phyloP scores from a whole-genome alignment of 64 coral and sea anemone genomes.

The Cladopsammia gracilis region DNA sequence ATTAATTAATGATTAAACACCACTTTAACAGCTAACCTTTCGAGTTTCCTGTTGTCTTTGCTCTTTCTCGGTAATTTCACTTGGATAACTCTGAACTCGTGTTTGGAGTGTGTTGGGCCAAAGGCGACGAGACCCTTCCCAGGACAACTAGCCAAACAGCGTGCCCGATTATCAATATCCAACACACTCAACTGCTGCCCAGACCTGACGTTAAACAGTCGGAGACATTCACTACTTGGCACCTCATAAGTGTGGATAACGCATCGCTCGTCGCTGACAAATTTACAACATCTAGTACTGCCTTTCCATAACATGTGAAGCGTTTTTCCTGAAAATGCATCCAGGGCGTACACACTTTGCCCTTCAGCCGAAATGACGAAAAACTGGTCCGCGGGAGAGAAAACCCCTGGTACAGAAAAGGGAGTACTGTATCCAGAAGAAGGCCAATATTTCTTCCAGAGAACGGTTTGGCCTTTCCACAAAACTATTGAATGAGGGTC shows the following conservation, averaged over 20 bases:
- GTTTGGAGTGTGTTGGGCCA: too few species aligned
- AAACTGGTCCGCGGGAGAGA: not conserved
- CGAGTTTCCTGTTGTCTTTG: not conserved
- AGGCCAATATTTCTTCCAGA: not conserved
- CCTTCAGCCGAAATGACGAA: not conserved
- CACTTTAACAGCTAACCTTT: too few species aligned
- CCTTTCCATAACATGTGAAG: not conserved
- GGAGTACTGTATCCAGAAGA: rapidly evolving
- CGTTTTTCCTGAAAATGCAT: not conserved
- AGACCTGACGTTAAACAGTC: not conserved
- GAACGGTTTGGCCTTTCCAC: too few species aligned
- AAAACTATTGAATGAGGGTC: too few species aligned
- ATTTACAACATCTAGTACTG: not conserved
- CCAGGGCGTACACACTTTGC: not conserved
- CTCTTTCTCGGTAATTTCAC: not conserved
- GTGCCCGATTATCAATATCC: not conserved
- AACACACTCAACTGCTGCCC: not conserved
- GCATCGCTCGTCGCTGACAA: not conserved
- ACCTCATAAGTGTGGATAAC: not conserved
- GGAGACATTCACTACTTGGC: not conserved
- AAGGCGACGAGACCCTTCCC: not conserved
- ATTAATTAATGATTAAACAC: too few species aligned
- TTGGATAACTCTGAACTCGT: not conserved
- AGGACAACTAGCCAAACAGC: not conserved
- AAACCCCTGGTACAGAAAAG: not conserved